Conservation (phyloP, 2,888 invertebrate species). For the Boloria selene region DNA sequence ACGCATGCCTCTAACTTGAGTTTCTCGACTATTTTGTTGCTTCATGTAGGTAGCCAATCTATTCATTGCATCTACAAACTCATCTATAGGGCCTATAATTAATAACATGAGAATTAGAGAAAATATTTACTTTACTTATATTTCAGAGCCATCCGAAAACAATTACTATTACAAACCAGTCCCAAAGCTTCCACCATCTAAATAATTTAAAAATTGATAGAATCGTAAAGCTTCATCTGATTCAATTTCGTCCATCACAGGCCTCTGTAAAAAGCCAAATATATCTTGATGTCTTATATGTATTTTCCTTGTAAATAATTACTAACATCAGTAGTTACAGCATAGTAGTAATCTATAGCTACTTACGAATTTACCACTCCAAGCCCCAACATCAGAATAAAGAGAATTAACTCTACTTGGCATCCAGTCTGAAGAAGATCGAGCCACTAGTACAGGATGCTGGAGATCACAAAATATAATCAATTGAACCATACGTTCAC, state of each 20-base stretch:
- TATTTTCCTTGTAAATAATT: neutral
- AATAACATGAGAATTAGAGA: too few relatives aligned
- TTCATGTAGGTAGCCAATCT: slow-evolving; percentile 71
- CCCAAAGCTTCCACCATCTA: slow-evolving; percentile 77
- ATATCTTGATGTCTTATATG: neutral
- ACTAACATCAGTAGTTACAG: neutral
- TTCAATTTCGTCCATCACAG: slow-evolving; percentile 79
- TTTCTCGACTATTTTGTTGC: slow-evolving; percentile 72
- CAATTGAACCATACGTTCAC: too few relatives aligned
- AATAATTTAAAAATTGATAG: slow-evolving; percentile 75
- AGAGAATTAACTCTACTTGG: slow-evolving; percentile 75
- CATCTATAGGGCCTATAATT: slow-evolving; percentile 68
- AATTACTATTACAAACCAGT: slow-evolving; percentile 55
- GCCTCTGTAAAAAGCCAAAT: slow-evolving; percentile 55
- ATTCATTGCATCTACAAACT: slow-evolving; percentile 74
- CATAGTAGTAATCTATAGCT: slow-evolving; percentile 1
- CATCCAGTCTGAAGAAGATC: slow-evolving; percentile 76
- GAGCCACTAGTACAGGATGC: slow-evolving; percentile 73
- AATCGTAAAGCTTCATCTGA: slow-evolving; percentile 76
- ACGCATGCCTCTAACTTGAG: slow-evolving; percentile 73
- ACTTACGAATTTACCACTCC: slow-evolving; percentile 78
- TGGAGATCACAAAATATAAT: slow-evolving; percentile 38
- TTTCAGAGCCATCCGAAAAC: neutral
- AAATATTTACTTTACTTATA: too few relatives aligned
- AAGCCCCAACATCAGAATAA: slow-evolving; percentile 76